These are phyloP conservation scores for Zoanthus sansibaricus DNA, from an alignment of 92 coral and sea anemone genomes.

Conservation along the genomic window DNA sequence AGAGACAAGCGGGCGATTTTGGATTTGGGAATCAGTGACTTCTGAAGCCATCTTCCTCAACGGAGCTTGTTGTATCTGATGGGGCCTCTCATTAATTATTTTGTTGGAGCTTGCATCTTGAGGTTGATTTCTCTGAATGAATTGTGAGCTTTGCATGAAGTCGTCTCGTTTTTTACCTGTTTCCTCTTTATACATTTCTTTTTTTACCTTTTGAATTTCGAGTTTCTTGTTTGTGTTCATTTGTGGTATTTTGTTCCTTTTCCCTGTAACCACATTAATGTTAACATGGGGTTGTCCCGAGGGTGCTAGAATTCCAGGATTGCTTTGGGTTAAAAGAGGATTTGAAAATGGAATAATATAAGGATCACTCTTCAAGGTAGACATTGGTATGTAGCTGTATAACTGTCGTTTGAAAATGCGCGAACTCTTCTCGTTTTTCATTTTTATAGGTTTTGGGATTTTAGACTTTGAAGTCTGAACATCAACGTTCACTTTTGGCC, in stretches of 20 bases:
- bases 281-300: slow-evolving; percentile 59
- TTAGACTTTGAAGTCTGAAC: slow-evolving; percentile 93
- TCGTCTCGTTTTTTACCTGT: slow-evolving; percentile 24
- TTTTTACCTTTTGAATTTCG: background rate
- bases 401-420: slow-evolving; percentile 71
- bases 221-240: slow-evolving; percentile 8
- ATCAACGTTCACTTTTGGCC: slow-evolving; percentile 87
- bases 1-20: slow-evolving; percentile 62
- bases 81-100: background rate
- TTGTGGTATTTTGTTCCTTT: slow-evolving; percentile 45
- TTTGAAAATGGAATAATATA: slow-evolving; percentile 46
- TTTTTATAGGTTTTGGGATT: slow-evolving; percentile 69
- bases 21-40: slow-evolving; percentile 9
- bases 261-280: slow-evolving; percentile 54
- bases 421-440: slow-evolving; percentile 36
- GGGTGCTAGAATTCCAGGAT: slow-evolving; percentile 32
- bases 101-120: too few species aligned
- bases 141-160: background rate
- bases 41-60: background rate
- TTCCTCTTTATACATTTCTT: slow-evolving; percentile 11
- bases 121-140: too few species aligned
- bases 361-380: slow-evolving; percentile 58
- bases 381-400: slow-evolving; percentile 57
- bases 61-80: slow-evolving; percentile 29
- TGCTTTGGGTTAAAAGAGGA: slow-evolving; percentile 1